Evolutionary conservation across 1,140 invertebrate genomes (phyloP), one percentile per base, ranked within the genome.

Genomic region (Drosophila kurseongensis): DNA sequence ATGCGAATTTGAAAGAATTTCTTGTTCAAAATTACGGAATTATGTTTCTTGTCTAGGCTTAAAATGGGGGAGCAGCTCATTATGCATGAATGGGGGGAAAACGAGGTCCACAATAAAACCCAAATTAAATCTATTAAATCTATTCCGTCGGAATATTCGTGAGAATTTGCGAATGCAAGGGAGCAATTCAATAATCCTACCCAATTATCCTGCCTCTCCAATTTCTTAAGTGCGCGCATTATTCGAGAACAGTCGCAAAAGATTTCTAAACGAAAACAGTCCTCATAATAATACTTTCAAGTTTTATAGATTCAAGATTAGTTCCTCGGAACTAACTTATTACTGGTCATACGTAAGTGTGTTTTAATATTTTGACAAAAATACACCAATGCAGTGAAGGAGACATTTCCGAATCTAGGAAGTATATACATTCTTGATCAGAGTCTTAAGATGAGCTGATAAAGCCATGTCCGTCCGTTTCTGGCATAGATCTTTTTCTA

Each of bases 71-170:
- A 16, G n/a, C n/a, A 40, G 16, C 35, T 13, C n/a, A 65, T 66
- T 68, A 40, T 65, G 18, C 16, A n/a, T 10, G 1, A 1, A 12
- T 7, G 13, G 0, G 29, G 14, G 12, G 2, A 45, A 32, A 42
- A 13, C 23, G 8, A 13, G 14, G 13, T 1, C 12, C 13, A 29
- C 52, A 32, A 42, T 58, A 41, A 62, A 41, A 41, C 14, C 12
- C 12, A 58, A 48, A 69, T 69, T 40, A 68, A 56, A 54, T 66
- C 14, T 55, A 69, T 69, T 40, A 68, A 56, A 54, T 66, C 14
- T 55, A 67, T 35, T 47, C 12, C 7, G 3, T 1, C 23, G 1
- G 0, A n/a, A 36, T 29, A 51, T 38, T 18, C n/a, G 14, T 40
- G 55, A 12, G 27, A 57, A 57, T 16, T 44, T 10, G 55, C n/a